phyloP scores from a whole-genome alignment of 2,113 vertebrate genomes.

The Lampris megalopsis region DNA sequence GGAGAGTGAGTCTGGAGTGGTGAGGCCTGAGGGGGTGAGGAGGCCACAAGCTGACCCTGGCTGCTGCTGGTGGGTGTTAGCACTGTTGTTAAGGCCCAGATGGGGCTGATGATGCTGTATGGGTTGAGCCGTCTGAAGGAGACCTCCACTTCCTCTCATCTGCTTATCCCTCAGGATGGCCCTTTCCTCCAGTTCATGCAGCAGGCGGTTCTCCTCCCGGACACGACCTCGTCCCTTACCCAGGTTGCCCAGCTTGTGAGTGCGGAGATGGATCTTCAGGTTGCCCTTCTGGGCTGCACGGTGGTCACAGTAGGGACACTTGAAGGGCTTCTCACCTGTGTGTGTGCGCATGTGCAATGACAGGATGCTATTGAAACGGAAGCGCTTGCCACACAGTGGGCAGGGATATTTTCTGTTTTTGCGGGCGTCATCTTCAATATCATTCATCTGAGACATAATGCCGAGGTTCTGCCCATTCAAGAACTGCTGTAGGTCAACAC shows the following conservation, averaged over 20 bases:
- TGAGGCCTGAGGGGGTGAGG: conserved; percentile 85
- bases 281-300: conserved; percentile 98
- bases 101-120: conserved; percentile 84
- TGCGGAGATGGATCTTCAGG: conserved; percentile 98
- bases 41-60: conserved; percentile 89
- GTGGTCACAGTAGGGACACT: conserved; percentile 99
- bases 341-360: conserved; percentile 98
- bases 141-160: conserved; percentile 88
- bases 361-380: conserved; percentile 99
- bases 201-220: conserved; percentile 94
- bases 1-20: conserved; percentile 85
- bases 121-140: conserved; percentile 87
- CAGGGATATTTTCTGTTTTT: conserved; percentile 98
- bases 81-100: conserved; percentile 78
- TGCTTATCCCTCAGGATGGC: conserved; percentile 97
- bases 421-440: conserved; percentile 97
- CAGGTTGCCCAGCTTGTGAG: conserved; percentile 97
- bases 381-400: conserved; percentile 96
- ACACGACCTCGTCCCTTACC: conserved; percentile 97
- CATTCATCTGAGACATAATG: conserved; percentile 99
- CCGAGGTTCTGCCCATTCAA: conserved; percentile 97
- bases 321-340: conserved; percentile 98
- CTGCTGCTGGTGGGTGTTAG: conserved; percentile 84
- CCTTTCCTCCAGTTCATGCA: conserved; percentile 97
- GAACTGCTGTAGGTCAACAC: conserved; percentile 97